A percentile compares a stretch with the other conserved stretches of the same genome.
Conservation (phyloP, 2,797 vertebrate genomes). For the Danio albolineatus region DNA sequence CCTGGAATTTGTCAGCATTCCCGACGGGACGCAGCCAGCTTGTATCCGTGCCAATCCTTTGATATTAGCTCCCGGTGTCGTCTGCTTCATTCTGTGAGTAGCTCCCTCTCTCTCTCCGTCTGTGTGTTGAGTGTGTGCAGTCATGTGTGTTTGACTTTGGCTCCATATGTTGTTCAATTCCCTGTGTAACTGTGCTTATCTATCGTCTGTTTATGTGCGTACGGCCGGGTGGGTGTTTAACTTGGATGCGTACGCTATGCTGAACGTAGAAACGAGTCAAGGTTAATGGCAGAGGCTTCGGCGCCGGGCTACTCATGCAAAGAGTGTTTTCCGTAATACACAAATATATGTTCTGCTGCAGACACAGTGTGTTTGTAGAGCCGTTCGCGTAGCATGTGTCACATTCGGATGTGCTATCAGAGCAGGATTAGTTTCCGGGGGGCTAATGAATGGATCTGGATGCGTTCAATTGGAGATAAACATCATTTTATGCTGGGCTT, state of each 20-base stretch:
- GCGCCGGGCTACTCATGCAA: conserved; percentile 6
- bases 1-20: conserved; percentile 51
- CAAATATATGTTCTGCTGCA: conserved; percentile 26
- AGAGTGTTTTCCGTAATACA: conserved; percentile 14
- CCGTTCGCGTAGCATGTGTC: conserved; percentile 15
- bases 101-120: conserved; percentile 30
- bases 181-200: conserved; percentile 47
- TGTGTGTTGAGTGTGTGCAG: conserved; percentile 42
- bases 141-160: conserved; percentile 45
- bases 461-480: not conserved
- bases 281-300: conserved; percentile 30
- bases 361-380: conserved; percentile 27
- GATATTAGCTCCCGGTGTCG: conserved; percentile 69
- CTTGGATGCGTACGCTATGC: conserved; percentile 30
- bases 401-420: conserved; percentile 11
- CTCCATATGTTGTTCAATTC: conserved; percentile 49
- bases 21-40: conserved; percentile 64
- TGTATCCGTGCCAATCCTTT: conserved; percentile 64
- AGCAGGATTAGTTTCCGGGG: not conserved
- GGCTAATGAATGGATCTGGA: conserved; percentile 42
- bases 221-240: conserved; percentile 41
- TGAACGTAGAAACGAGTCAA: conserved; percentile 31
- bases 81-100: conserved; percentile 80
- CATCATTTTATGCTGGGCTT: not conserved
- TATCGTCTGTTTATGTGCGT: conserved; percentile 42